phyloP scores from a whole-genome alignment of 2,888 invertebrate genomes.

The Morpho achilles region DNA sequence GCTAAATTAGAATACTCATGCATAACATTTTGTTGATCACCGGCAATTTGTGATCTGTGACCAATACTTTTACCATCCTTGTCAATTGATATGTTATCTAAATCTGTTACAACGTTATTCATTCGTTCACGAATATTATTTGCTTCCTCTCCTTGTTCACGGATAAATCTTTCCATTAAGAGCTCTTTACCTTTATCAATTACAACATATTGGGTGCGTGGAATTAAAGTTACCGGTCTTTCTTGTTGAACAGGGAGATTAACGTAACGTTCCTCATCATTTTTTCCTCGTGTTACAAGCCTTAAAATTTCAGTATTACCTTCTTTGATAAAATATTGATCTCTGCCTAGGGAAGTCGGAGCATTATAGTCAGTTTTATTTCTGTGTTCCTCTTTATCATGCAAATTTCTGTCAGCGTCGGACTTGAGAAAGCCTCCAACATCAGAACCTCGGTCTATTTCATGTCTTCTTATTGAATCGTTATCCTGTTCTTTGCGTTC shows the following conservation, averaged over 20 bases:
- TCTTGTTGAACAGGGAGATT: slow-evolving; percentile 75
- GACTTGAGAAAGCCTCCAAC: slow-evolving; percentile 68
- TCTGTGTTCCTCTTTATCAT: slow-evolving; percentile 52
- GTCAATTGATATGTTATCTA: slow-evolving; percentile 69
- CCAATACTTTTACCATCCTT: slow-evolving; percentile 73
- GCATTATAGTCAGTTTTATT: slow-evolving; percentile 50
- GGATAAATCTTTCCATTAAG: slow-evolving; percentile 89
- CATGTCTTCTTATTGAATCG: slow-evolving; percentile 87
- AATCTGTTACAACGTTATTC: slow-evolving; percentile 61
- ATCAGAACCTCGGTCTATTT: slow-evolving; percentile 88
- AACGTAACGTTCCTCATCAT: slow-evolving; percentile 81
- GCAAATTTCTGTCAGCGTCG: slow-evolving; percentile 50
- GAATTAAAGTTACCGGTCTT: slow-evolving; percentile 76
- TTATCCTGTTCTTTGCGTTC: slow-evolving; percentile 79
- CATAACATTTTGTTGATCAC: slow-evolving; percentile 50
- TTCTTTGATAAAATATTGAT: slow-evolving; percentile 89
- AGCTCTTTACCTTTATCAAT: slow-evolving; percentile 91
- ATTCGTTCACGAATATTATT: slow-evolving; percentile 78
- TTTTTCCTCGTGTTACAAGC: slow-evolving; percentile 86
- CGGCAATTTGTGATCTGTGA: slow-evolving; percentile 55
- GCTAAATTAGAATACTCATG: slow-evolving; percentile 56
- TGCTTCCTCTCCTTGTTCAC: slow-evolving; percentile 86
- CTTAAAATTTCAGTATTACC: slow-evolving; percentile 91
- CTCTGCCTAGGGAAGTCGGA: slow-evolving; percentile 74
- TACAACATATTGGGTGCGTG: slow-evolving; percentile 81